Evolutionary conservation across 2,888 invertebrate genomes (phyloP).

Genomic region (Disparrhopalites patrizii): DNA sequence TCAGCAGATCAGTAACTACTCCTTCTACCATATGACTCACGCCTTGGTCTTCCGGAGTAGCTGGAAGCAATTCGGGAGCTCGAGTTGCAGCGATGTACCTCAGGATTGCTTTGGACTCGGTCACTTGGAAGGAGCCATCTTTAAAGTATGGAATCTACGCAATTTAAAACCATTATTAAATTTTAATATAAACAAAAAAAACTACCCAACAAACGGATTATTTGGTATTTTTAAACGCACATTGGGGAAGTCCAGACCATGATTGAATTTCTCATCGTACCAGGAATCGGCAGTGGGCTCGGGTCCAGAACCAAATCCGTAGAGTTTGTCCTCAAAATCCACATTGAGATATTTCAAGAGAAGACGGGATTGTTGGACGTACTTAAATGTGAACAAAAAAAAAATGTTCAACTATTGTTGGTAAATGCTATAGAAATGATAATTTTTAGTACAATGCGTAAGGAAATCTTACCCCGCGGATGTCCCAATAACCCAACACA

Average conservation of each 20-base stretch:
- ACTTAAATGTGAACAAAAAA: constrained; percentile 2
- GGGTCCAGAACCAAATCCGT: constrained; percentile 51
- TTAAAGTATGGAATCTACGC: constrained; percentile 51
- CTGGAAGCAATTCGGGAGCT: constrained; percentile 14
- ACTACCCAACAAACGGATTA: neutral
- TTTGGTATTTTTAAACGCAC: constrained; percentile 39
- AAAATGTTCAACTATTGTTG: neutral
- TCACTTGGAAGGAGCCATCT: constrained; percentile 52
- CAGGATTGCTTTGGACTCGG: constrained; percentile 53
- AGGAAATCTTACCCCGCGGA: constrained; percentile 22
- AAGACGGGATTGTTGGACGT: constrained; percentile 51
- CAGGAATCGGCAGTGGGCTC: constrained; percentile 52
- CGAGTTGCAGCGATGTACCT: constrained; percentile 53
- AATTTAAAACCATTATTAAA: neutral
- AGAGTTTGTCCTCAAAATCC: constrained; percentile 53
- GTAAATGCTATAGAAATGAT: neutral
- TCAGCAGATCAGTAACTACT: constrained; percentile 31
- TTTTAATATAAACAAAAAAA: neutral
- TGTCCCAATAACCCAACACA: constrained; percentile 28
- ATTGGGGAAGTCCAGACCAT: constrained; percentile 52
- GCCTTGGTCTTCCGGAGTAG: constrained; percentile 39
- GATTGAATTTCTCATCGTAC: constrained; percentile 48
- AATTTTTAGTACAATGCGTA: neutral
- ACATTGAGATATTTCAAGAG: constrained; percentile 52
- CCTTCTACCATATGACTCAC: constrained; percentile 35